These are phyloP conservation scores for Microctenopoma stevenorrisi DNA, from an alignment of 2,797 vertebrate species.

Conservation along the genomic window DNA sequence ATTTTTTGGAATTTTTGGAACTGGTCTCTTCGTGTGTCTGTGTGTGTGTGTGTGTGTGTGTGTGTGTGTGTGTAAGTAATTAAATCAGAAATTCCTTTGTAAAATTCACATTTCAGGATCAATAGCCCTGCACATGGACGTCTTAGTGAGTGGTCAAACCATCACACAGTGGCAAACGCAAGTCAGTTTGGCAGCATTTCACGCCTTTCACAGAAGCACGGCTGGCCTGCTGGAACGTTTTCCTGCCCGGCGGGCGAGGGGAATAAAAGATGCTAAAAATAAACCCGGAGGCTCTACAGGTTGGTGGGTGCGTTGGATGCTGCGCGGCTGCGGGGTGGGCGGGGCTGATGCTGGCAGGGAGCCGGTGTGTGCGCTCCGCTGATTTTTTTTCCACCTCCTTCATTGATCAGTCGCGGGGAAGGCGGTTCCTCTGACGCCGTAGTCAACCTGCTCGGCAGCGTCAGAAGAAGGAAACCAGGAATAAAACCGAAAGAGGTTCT, in stretches of 20 bases:
- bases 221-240: background rate
- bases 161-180: background rate
- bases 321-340: slow-evolving; percentile 35
- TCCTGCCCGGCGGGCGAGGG: slow-evolving; percentile 13
- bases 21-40: background rate
- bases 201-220: background rate
- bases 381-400: slow-evolving; percentile 25
- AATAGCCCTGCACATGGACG: background rate
- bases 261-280: slow-evolving; percentile 65
- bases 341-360: slow-evolving; percentile 37
- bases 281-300: slow-evolving; percentile 57
- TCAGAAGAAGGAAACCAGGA: slow-evolving; percentile 65
- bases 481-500: slow-evolving; percentile 27
- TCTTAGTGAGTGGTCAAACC: too few relatives aligned
- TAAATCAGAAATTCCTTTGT: background rate
- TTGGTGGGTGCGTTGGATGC: slow-evolving; percentile 53
- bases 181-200: background rate
- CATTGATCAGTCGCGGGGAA: slow-evolving; percentile 67
- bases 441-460: slow-evolving; percentile 73
- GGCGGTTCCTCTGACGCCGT: slow-evolving; percentile 77
- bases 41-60: background rate
- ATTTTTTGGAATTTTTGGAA: slow-evolving; percentile 7
- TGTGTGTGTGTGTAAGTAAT: background rate
- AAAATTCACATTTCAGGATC: too few relatives aligned
- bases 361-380: too few relatives aligned